A percentile compares a stretch with the other conserved stretches of the same genome.
Conservation (phyloP, 1,140 invertebrate species). For the Zaprionus ornatus region DNA sequence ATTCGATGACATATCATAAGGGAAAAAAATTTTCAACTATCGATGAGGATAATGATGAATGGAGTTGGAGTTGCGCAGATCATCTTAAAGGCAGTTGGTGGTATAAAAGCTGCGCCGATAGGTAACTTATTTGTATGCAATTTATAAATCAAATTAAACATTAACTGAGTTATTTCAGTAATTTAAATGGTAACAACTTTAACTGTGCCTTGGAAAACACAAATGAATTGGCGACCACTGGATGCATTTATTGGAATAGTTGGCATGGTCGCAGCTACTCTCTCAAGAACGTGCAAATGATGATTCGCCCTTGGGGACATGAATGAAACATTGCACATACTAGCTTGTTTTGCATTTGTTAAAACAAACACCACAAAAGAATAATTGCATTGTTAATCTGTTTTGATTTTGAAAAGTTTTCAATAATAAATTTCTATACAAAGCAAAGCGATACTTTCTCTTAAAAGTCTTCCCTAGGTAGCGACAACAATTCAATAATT, state of each 20-base stretch:
- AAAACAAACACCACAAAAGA: too few relatives aligned
- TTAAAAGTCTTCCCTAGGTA: too few relatives aligned
- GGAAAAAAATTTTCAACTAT: neutral
- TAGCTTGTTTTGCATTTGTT: too few relatives aligned
- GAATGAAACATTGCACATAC: too few relatives aligned
- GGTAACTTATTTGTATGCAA: neutral
- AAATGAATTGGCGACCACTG: neutral
- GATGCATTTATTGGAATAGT: neutral
- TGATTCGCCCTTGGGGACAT: too few relatives aligned
- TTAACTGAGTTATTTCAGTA: neutral
- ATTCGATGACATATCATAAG: neutral
- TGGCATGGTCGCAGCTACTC: neutral
- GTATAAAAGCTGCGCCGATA: neutral
- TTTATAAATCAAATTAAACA: neutral
- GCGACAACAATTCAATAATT: too few relatives aligned
- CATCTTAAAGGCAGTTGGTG: conserved; percentile 12
- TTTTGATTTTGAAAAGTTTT: too few relatives aligned
- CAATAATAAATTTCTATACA: too few relatives aligned
- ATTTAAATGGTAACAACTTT: neutral
- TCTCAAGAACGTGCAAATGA: neutral
- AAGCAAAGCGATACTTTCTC: too few relatives aligned
- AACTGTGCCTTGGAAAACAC: neutral
- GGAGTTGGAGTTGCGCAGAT: too few relatives aligned
- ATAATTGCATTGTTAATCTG: too few relatives aligned
- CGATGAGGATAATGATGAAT: neutral